phyloP scores from a whole-genome alignment of 2,888 invertebrate species.

The Cheilosia variabilis region DNA sequence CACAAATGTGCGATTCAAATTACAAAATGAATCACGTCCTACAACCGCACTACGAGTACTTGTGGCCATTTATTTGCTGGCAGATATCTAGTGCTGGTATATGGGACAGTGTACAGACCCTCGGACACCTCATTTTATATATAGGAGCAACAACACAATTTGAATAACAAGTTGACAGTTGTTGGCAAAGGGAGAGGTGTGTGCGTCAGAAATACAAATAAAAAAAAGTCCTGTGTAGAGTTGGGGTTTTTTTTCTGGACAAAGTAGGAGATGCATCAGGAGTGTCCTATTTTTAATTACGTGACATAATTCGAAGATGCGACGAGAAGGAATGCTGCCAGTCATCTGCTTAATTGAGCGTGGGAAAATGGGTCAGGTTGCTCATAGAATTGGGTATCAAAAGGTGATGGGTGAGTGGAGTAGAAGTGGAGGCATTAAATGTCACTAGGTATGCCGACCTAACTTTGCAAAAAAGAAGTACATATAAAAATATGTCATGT shows the following conservation, averaged over 20 bases:
- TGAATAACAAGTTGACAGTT: constrained; percentile 64
- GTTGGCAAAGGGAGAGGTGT: constrained; percentile 14
- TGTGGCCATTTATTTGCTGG: constrained; percentile 66
- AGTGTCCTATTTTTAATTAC: constrained; percentile 53
- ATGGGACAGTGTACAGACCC: constrained; percentile 36
- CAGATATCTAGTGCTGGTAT: constrained; percentile 29
- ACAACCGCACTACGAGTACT: constrained; percentile 48
- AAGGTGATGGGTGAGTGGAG: background rate
- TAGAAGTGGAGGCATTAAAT: background rate
- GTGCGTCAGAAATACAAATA: constrained; percentile 21
- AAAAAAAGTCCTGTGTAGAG: background rate
- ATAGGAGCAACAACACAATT: constrained; percentile 38
- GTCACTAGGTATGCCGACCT: too few relatives aligned
- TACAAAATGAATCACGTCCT: constrained; percentile 74
- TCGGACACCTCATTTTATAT: constrained; percentile 31
- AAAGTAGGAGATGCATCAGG: constrained; percentile 15
- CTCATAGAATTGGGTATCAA: background rate
- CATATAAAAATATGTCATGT: too few relatives aligned
- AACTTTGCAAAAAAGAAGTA: too few relatives aligned
- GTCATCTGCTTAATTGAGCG: constrained; percentile 26
- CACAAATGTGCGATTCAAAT: constrained; percentile 58
- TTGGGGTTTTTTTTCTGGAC: constrained; percentile 8
- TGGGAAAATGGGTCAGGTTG: constrained; percentile 37
- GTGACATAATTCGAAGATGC: constrained; percentile 47
- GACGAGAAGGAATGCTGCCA: constrained; percentile 22